Evolutionary conservation across 2,888 invertebrate species (phyloP).

Genomic region (Corythucha ciliata): DNA sequence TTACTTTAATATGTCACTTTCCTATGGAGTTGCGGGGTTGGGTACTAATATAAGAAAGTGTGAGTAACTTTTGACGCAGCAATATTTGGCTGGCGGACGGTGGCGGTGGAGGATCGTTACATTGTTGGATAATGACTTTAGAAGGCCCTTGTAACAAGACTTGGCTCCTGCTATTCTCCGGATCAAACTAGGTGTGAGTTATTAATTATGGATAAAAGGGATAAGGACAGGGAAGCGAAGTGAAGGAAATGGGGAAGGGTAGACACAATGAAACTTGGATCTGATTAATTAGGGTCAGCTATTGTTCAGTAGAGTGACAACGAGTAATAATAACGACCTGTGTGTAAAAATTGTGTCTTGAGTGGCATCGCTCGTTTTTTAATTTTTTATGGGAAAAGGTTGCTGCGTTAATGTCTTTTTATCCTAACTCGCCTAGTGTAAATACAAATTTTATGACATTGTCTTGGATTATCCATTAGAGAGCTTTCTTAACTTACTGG

Average conservation of each 20-base stretch:
- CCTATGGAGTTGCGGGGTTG: too few relatives aligned
- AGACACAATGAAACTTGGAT: slow-evolving; percentile 22
- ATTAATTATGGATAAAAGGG: slow-evolving; percentile 32
- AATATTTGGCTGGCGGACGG: slow-evolving; percentile 10
- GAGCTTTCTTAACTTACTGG: too few relatives aligned
- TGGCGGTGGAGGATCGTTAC: slow-evolving; percentile 12
- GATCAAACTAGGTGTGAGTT: slow-evolving; percentile 37
- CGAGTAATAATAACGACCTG: slow-evolving; percentile 16
- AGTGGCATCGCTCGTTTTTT: too few relatives aligned
- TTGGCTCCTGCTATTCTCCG: slow-evolving; percentile 31
- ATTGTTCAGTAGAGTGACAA: slow-evolving; percentile 3
- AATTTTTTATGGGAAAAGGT: too few relatives aligned
- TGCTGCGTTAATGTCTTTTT: too few relatives aligned
- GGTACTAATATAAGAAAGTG: too few relatives aligned
- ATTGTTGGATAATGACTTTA: slow-evolving; percentile 20
- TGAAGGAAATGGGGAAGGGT: slow-evolving; percentile 3
- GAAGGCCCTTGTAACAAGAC: slow-evolving; percentile 12
- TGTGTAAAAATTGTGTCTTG: slow-evolving; percentile 25
- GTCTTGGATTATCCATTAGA: too few relatives aligned
- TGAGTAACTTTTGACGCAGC: slow-evolving; percentile 10
- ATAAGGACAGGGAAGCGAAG: neutral
- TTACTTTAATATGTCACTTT: too few relatives aligned
- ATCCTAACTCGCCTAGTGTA: too few relatives aligned
- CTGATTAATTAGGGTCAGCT: slow-evolving; percentile 27
- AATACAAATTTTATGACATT: too few relatives aligned